Base-by-base conservation (phyloP, 1,140 invertebrate species). In the Hypsibius dujardini region DNA sequence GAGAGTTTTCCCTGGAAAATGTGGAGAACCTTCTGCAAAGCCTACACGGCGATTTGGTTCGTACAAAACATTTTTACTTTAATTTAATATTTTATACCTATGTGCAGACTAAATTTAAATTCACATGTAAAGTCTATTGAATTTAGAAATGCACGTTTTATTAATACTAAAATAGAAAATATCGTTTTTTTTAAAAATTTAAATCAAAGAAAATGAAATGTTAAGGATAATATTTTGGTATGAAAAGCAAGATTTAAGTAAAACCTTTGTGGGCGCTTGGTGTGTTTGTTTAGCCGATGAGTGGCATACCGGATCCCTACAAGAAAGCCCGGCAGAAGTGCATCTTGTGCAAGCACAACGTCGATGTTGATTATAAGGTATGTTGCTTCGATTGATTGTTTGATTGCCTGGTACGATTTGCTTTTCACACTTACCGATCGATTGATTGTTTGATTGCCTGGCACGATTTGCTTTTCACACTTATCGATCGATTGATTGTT, bases 341-440 rank as follows among this genome's bases (percentile, higher is more conserved):
- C 76, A 85, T 96, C 74, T 79, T 97, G n/a, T 97, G 94, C 79
- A 85, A 87, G 80, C 80, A 88, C 72, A 84, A 90, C 46, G 87
- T 97, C 69, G 80, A 82, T 12, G 86, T 90, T 1, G 85, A 95
- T 81, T 97, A 93, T 76, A 98, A 83, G 76, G 79, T 80, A 76
- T 50, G 47, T 28, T 28, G 28, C 28, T 28, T 28, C 28, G 28
- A 28, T 28, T 28, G 28, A 28, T 28, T 28, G 28, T 28, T 28
- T 28, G 28, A 28, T 28, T 28, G 28, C 28, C 28, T 28, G 28
- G 28, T 28, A 28, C 28, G 28, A 28, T 28, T 28, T 28, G 28
- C 28, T 28, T 28, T 28, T 28, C 28, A 28, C 28, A 28, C 28
- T 28, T 28, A 28, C 28, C 28, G 28, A 28, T 28, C 28, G 28